Base-by-base conservation (phyloP, 2,888 invertebrate genomes). In the Ctena decussata region DNA sequence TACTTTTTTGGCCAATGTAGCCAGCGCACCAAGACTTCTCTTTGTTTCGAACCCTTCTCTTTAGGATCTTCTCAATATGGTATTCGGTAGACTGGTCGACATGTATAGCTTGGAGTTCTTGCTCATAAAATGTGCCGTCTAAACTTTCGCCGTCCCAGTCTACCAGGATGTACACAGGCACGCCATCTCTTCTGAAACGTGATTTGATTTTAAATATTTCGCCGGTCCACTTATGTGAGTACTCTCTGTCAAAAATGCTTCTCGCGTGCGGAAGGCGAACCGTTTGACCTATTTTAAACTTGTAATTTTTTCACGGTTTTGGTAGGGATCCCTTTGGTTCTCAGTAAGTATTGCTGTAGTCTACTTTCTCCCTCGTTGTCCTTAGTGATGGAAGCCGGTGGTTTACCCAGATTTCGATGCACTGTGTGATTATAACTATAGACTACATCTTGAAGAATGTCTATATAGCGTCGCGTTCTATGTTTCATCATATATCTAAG, bases 1-100 rank as follows among this genome's bases (percentile, higher is more conserved):
- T 85, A 88, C 32, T 88, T 88, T 41, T 81, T 77, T 0, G 85
- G 84, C 85, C 88, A 88, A 44, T 85, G 88, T 46, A 88, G 71
- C 88, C 88, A 88, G 0, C 81, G 57, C 3, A 85, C 82, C 12
- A 88, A 41, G 5, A 85, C 84, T 84, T 88, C 76, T 74, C 69
- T 69, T 77, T 84, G 60, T 77, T 73, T 41, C 41, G 30, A 0
- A 41, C 71, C 46, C 86, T 46, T 82, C 57, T 82, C 46, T 80
- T 80, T 27, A 84, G 37, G 8, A 89, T 71, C 44, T 86, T 80
- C 44, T 84, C 82, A 21, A 86, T 60, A 12, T 49, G 39, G 72
- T 82, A 86, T 57, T 80, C 82, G 0, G 77, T 84, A 12, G 15
- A 46, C 6, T 77, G 71, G 60, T 89, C 69, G 1, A 80, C 82